Evolutionary conservation across 1,140 invertebrate genomes (phyloP).

Genomic region (Mesaphorura yosii): DNA sequence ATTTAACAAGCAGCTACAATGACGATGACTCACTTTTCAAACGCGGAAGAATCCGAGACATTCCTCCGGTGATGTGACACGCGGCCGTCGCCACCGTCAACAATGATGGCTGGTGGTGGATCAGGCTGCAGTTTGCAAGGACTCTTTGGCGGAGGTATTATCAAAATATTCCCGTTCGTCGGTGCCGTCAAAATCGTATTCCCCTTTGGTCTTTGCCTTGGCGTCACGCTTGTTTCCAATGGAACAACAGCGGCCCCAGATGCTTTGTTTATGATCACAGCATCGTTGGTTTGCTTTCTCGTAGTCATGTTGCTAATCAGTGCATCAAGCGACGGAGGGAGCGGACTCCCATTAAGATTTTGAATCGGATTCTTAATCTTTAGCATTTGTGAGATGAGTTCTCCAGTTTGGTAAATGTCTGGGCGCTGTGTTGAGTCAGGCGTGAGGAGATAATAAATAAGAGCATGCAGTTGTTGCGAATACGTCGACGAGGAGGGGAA

Average conservation of each 20-base stretch:
- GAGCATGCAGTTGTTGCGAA: constrained; percentile 35
- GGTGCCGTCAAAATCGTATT: constrained; percentile 35
- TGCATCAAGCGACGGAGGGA: constrained; percentile 18
- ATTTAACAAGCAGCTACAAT: neutral
- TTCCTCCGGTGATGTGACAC: constrained; percentile 70
- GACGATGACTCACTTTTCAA: constrained; percentile 54
- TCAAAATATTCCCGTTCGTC: constrained; percentile 28
- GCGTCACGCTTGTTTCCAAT: constrained; percentile 65
- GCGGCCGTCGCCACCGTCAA: too few species aligned
- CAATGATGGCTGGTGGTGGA: constrained; percentile 38
- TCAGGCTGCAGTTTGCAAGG: constrained; percentile 8
- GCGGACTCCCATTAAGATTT: constrained; percentile 9
- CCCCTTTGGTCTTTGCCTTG: constrained; percentile 66
- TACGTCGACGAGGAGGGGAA: constrained; percentile 24
- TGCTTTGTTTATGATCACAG: constrained; percentile 16
- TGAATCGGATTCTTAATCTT: constrained; percentile 38
- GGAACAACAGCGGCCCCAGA: constrained; percentile 35
- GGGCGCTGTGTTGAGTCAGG: constrained; percentile 67
- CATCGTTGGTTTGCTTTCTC: constrained; percentile 11
- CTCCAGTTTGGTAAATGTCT: constrained; percentile 80
- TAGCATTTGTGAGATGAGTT: constrained; percentile 59
- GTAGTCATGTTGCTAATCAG: constrained; percentile 20
- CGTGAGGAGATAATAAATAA: constrained; percentile 70
- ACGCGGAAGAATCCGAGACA: constrained; percentile 74
- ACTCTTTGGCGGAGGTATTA: constrained; percentile 23